Evolutionary conservation across 2,888 invertebrate genomes (phyloP), one percentile per base, ranked within the genome.

Genomic region (Hedychridium roseum): DNA sequence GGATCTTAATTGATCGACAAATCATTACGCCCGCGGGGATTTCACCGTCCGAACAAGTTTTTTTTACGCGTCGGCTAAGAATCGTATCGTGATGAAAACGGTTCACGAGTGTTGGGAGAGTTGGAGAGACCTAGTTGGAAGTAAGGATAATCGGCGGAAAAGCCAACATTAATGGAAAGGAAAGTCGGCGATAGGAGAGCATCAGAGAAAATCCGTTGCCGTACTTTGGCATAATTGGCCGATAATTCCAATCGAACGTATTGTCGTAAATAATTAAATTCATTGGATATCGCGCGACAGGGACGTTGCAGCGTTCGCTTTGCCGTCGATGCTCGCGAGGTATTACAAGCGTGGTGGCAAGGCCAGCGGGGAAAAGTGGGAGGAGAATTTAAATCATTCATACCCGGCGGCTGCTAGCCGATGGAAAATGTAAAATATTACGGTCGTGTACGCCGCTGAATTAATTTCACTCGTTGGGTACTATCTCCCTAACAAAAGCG

Each of bases 1-100:
- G 16, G 16, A 47, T 46, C 47, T 58, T 64, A 64, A 60, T 64
- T 59, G 61, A 59, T 57, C 48, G 62, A 36, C 53, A 60, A 64
- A 60, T 64, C 54, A 60, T 64, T 50, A 56, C 53, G n/a, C n/a
- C n/a, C n/a, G 51, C 47, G 43, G 31, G 50, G 43, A n/a, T n/a
- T n/a, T n/a, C n/a, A n/a, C n/a, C n/a, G n/a, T n/a, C n/a, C n/a
- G n/a, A n/a, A n/a, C n/a, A n/a, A n/a, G n/a, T n/a, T n/a, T n/a
- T n/a, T n/a, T n/a, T n/a, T n/a, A n/a, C n/a, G n/a, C n/a, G n/a
- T n/a, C n/a, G n/a, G n/a, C n/a, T n/a, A n/a, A n/a, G n/a, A n/a
- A n/a, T n/a, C n/a, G n/a, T n/a, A n/a, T n/a, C n/a, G n/a, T n/a
- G n/a, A n/a, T n/a, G n/a, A n/a, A n/a, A n/a, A n/a, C n/a, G n/a